phyloP scores from a whole-genome alignment of 1,140 invertebrate genomes.

The Octopus bimaculoides region DNA sequence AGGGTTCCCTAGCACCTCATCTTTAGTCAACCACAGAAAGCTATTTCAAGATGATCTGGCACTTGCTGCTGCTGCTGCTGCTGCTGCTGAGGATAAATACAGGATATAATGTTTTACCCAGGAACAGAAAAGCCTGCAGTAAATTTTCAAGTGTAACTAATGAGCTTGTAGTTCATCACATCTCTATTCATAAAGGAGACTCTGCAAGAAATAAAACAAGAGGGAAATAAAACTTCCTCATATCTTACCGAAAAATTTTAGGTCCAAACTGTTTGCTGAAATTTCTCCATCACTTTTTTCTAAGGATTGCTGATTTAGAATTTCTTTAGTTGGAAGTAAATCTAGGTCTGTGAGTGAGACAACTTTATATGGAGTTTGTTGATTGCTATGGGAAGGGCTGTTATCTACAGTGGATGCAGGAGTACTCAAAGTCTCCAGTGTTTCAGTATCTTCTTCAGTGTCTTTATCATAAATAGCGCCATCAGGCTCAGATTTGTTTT shows the following conservation, averaged over 20 bases:
- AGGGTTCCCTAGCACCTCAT: too few species aligned
- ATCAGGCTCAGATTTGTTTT: slow-evolving; percentile 14
- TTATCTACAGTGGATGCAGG: not conserved
- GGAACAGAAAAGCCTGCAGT: too few species aligned
- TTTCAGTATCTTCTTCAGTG: slow-evolving; percentile 22
- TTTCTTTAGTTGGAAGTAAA: slow-evolving; percentile 47
- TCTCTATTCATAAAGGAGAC: too few species aligned
- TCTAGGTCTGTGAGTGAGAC: slow-evolving; percentile 42
- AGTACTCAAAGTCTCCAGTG: slow-evolving; percentile 19
- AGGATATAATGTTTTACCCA: too few species aligned
- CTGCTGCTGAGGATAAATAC: too few species aligned
- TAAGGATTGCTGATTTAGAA: slow-evolving; percentile 10
- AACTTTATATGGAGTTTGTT: not conserved
- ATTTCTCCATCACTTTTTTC: not conserved
- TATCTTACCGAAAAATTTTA: slow-evolving; percentile 1
- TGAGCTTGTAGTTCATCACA: too few species aligned
- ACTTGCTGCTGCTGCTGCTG: too few species aligned
- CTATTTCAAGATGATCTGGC: too few species aligned
- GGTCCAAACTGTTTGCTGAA: not conserved
- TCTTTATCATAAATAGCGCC: slow-evolving; percentile 24
- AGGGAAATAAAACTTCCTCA: not conserved
- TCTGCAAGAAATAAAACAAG: not conserved
- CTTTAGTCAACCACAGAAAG: too few species aligned
- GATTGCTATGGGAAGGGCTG: slow-evolving; percentile 18
- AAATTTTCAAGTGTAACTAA: too few species aligned